Evolutionary conservation across 1,140 invertebrate species (phyloP).

Genomic region (Atta texana): DNA sequence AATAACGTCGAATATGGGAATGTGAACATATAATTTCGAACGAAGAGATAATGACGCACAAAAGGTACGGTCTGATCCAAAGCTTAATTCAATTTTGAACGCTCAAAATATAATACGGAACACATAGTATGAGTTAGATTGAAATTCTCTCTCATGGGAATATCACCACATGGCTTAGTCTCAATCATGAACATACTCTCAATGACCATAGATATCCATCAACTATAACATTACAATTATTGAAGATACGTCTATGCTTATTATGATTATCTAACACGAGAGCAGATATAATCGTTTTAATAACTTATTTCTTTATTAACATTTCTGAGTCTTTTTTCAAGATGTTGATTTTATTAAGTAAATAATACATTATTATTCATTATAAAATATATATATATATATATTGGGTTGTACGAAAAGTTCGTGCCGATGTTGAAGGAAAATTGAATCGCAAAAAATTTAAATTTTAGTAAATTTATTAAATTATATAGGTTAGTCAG

Average conservation of each 20-base stretch:
- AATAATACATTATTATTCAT: conserved; percentile 1
- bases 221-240: conserved; percentile 42
- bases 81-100: conserved; percentile 48
- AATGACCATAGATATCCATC: conserved; percentile 24
- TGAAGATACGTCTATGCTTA: not conserved
- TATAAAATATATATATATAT: too few species aligned
- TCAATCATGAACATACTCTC: conserved; percentile 31
- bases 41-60: not conserved
- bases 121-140: conserved; percentile 21
- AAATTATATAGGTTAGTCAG: too few species aligned
- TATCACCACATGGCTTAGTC: conserved; percentile 33
- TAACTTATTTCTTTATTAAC: conserved; percentile 30
- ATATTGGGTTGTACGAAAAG: too few species aligned
- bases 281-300: conserved; percentile 1
- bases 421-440: too few species aligned
- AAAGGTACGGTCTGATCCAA: not conserved
- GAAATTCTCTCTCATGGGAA: conserved; percentile 51
- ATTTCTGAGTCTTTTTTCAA: not conserved
- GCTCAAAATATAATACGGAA: conserved; percentile 33
- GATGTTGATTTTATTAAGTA: conserved; percentile 6
- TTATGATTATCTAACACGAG: conserved; percentile 16
- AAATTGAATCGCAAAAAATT: too few species aligned
- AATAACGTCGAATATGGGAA: not conserved
- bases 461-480: too few species aligned
- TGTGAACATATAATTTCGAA: not conserved